Conservation (phyloP, 1,140 invertebrate species). For the Bombus fervidus region DNA sequence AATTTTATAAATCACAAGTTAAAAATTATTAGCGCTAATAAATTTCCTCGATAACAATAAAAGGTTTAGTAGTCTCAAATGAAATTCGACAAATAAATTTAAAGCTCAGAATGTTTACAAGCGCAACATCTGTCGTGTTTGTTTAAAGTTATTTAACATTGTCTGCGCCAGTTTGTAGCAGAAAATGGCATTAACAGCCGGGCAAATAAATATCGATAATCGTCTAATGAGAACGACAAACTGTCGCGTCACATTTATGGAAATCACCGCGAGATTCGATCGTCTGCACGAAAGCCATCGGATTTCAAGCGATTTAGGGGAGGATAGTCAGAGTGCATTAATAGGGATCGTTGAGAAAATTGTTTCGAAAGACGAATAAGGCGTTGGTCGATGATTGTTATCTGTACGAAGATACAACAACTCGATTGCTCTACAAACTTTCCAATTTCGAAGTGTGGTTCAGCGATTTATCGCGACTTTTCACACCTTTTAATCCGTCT, state of each 20-base stretch:
- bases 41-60: too few relatives aligned
- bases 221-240: slow-evolving; percentile 16
- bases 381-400: background rate
- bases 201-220: slow-evolving; percentile 35
- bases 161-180: background rate
- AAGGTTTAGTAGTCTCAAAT: too few relatives aligned
- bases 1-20: background rate
- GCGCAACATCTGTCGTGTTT: background rate
- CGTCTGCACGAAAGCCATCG: background rate
- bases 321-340: background rate
- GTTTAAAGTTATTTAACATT: background rate
- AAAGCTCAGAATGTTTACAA: background rate
- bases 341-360: background rate
- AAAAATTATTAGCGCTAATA: background rate
- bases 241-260: slow-evolving; percentile 3
- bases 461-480: background rate
- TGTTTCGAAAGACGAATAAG: background rate
- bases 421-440: background rate
- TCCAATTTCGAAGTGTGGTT: too few relatives aligned
- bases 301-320: background rate
- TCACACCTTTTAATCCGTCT: background rate
- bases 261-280: background rate
- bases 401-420: background rate
- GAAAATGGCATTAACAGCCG: background rate
- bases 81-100: too few relatives aligned